These are phyloP conservation scores for Acrossocheilus wenchowensis DNA, from an alignment of 2,797 vertebrate genomes.

Conservation along the genomic window DNA sequence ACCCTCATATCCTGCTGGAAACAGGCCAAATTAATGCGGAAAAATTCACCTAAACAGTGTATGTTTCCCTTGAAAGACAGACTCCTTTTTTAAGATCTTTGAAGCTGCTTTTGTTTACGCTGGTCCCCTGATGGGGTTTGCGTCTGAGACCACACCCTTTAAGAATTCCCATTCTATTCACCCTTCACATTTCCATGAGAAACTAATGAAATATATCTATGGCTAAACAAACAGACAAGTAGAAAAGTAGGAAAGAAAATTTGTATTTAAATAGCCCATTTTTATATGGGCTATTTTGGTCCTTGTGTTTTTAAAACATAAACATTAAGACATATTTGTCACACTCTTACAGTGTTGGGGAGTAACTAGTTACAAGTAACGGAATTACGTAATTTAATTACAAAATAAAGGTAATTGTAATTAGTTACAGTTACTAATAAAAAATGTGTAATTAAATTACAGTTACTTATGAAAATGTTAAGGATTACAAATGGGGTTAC, in stretches of 20 bases:
- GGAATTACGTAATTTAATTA: too few species aligned
- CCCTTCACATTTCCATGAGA: slow-evolving; percentile 57
- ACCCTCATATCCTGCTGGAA: slow-evolving; percentile 57
- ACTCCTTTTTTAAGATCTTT: slow-evolving; percentile 51
- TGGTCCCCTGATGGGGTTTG: slow-evolving; percentile 47
- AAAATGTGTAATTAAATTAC: too few species aligned
- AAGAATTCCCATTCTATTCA: slow-evolving; percentile 37
- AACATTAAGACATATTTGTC: neutral
- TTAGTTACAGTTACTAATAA: too few species aligned
- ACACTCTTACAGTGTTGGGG: neutral
- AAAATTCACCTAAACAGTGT: slow-evolving; percentile 23
- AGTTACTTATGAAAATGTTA: too few species aligned
- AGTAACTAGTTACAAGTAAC: too few species aligned
- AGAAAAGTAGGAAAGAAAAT: neutral
- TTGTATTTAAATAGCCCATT: neutral
- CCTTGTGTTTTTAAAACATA: neutral
- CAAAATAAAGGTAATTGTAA: too few species aligned
- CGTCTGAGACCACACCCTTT: slow-evolving; percentile 47
- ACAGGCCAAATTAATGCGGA: slow-evolving; percentile 40
- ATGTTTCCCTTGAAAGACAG: slow-evolving; percentile 42
- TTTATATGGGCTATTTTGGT: neutral
- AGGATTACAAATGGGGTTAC: too few species aligned
- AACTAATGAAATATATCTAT: slow-evolving; percentile 51
- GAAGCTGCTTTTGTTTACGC: slow-evolving; percentile 41
- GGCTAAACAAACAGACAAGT: neutral